A percentile compares a stretch with the other conserved stretches of the same genome.
Evolutionary conservation across 2,888 invertebrate species (phyloP).

Genomic region (Cloeon dipterum): DNA sequence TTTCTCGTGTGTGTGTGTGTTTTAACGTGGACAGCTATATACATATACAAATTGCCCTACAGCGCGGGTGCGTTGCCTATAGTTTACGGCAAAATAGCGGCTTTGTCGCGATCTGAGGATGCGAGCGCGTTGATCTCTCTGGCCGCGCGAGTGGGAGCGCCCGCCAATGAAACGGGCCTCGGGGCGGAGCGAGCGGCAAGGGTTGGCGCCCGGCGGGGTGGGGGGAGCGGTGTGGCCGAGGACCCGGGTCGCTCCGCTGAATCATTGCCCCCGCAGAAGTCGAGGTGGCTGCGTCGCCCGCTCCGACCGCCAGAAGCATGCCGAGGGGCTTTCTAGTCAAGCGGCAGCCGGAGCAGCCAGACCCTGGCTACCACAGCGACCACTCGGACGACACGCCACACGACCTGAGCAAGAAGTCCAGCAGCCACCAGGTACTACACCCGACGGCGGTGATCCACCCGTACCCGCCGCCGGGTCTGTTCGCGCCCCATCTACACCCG

Average conservation of each 20-base stretch:
- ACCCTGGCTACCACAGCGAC: background rate
- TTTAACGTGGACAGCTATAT: no score
- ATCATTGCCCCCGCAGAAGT: background rate
- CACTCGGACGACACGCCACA: background rate
- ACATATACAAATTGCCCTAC: no score
- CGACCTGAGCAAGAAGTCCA: background rate
- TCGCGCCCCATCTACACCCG: background rate
- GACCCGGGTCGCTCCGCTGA: background rate
- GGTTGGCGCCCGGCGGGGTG: no score
- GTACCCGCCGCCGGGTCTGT: background rate
- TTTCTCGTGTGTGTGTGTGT: no score
- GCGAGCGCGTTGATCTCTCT: no score
- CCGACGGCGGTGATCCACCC: constrained; percentile 1
- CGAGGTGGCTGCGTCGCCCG: background rate
- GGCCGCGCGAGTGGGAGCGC: no score
- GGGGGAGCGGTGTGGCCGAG: background rate
- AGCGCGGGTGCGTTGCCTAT: no score
- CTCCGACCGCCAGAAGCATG: constrained; percentile 1
- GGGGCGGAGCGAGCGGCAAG: no score
- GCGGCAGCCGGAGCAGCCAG: constrained; percentile 1
- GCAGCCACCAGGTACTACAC: constrained; percentile 1
- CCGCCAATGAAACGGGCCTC: no score
- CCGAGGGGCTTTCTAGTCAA: constrained; percentile 6
- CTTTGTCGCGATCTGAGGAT: no score
- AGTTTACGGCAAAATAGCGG: no score